These are phyloP conservation scores for Horisme vitalbata DNA, from an alignment of 2,888 invertebrate species.

Conservation along the genomic window DNA sequence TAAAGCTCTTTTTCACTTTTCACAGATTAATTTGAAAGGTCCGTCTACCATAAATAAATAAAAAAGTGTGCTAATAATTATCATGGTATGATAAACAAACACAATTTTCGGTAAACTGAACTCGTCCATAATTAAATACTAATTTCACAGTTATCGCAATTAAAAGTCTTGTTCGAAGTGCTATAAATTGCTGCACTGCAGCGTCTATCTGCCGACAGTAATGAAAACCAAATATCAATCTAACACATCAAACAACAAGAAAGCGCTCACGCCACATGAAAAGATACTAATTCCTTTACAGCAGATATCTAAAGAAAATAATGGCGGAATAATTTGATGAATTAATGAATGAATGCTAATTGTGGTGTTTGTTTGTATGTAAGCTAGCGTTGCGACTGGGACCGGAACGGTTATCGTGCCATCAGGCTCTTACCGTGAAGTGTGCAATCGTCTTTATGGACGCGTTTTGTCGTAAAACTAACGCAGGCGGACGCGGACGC, in stretches of 20 bases:
- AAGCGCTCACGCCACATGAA: slow-evolving; percentile 29
- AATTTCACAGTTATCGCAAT: slow-evolving; percentile 21
- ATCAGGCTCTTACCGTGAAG: slow-evolving; percentile 36
- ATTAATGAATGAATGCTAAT: slow-evolving; percentile 40
- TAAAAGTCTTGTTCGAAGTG: slow-evolving; percentile 27
- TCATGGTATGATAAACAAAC: slow-evolving; percentile 1
- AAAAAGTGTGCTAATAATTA: slow-evolving; percentile 2
- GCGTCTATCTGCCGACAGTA: slow-evolving; percentile 24
- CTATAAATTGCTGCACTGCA: slow-evolving; percentile 31
- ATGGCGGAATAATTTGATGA: slow-evolving; percentile 38
- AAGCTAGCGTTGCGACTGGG: slow-evolving; percentile 30
- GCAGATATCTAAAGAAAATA: slow-evolving; percentile 34
- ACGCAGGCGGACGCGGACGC: slow-evolving; percentile 13
- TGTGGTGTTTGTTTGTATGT: slow-evolving; percentile 36
- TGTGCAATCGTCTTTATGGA: slow-evolving; percentile 36
- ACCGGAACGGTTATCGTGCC: slow-evolving; percentile 37
- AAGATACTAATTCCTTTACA: slow-evolving; percentile 34
- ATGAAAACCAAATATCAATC: slow-evolving; percentile 35
- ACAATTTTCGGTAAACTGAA: slow-evolving; percentile 6
- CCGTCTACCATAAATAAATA: not conserved
- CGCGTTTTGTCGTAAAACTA: slow-evolving; percentile 35
- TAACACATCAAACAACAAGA: slow-evolving; percentile 33
- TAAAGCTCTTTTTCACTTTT: too few species aligned
- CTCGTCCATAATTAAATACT: slow-evolving; percentile 14
- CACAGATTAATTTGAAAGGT: too few species aligned